Evolutionary conservation across 2,888 invertebrate genomes (phyloP), one percentile per base, ranked within the genome.

Genomic region (Chironomus tentans): DNA sequence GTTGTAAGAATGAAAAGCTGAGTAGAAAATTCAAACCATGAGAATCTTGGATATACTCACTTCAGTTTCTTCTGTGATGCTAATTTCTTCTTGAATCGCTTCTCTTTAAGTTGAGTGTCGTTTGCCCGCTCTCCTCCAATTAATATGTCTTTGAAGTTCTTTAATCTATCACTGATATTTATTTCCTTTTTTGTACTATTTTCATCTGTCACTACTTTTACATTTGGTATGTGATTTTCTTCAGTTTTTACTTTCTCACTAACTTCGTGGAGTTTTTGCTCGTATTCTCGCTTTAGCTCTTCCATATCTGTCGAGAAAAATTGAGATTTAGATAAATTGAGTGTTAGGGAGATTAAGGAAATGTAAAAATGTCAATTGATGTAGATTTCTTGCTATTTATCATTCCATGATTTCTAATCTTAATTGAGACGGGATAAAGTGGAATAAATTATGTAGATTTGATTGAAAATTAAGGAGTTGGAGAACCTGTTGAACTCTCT

Each of bases 91-190:
- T 87, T 87, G 79, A 87, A 86, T 68, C 91, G 83, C 78, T 88
- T 87, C 80, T 92, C 91, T 77, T 90, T 91, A 47, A 92, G 81
- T 79, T 90, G 90, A 56, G 86, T 85, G 82, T 94, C 92, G 80
- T 91, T 86, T 0, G 88, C 90, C 79, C 89, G 87, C 80, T 94
- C 93, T 0, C 93, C 93, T 2, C 93, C 93, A 61, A 94, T 92
- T 85, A 94, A 88, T 74, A 89, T 88, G 68, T 89, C 87, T 81
- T 94, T 90, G 21, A 94, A 85, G 77, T 87, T 86, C 80, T 90
- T 78, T 87, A 84, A 82, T 86, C 87, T 81, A 73, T 81, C 81
- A 56, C 12, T 76, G 68, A 47, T 72, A 69, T 56, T 62, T 68
- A 13, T 68, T 77, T 77, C 78, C 48, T 56, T 76, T 22, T 50